These are phyloP conservation scores for Drosophila virilis DNA, from an alignment of 1,140 invertebrate species.

Conservation along the genomic window DNA sequence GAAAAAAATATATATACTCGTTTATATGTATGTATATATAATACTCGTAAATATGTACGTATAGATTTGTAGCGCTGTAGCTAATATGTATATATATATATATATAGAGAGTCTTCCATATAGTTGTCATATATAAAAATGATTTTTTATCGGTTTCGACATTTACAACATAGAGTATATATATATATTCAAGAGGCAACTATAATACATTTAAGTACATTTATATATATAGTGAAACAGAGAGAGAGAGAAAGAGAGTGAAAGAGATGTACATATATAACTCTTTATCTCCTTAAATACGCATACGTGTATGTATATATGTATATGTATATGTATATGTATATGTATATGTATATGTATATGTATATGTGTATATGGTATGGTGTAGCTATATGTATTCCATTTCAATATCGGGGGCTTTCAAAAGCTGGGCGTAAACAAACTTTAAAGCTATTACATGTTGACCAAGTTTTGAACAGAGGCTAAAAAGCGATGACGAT, in stretches of 20 bases:
- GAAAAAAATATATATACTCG: constrained; percentile 36
- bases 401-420: constrained; percentile 16
- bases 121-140: constrained; percentile 41
- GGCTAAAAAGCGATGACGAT: constrained; percentile 57
- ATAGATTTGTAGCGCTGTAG: constrained; percentile 66
- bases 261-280: constrained; percentile 15
- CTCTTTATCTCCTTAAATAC: constrained; percentile 35
- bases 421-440: constrained; percentile 24
- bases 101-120: constrained; percentile 33
- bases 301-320: constrained; percentile 32
- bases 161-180: constrained; percentile 71
- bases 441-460: constrained; percentile 53
- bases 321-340: constrained; percentile 30
- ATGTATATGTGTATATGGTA: constrained; percentile 19
- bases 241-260: background rate
- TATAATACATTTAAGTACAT: constrained; percentile 67
- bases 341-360: background rate
- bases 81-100: constrained; percentile 56
- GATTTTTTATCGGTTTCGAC: constrained; percentile 44
- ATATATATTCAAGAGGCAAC: constrained; percentile 65
- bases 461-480: constrained; percentile 37
- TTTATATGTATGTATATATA: constrained; percentile 51
- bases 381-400: constrained; percentile 21
- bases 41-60: constrained; percentile 46
- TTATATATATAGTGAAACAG: constrained; percentile 48